Conservation (phyloP, 2,797 vertebrate genomes). For the Poecilia picta region DNA sequence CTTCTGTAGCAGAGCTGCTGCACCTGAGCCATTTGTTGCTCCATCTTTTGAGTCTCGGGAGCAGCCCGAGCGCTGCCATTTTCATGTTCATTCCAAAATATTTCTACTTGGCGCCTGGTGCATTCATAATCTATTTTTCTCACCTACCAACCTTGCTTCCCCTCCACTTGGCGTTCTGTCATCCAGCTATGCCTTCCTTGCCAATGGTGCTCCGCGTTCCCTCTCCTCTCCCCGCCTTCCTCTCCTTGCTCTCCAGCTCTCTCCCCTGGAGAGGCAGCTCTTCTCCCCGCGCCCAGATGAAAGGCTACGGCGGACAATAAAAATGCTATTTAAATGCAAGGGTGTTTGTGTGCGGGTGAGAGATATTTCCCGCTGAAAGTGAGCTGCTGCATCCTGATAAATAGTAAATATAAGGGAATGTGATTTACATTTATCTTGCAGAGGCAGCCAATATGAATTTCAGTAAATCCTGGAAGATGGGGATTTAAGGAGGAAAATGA, state of each 20-base stretch:
- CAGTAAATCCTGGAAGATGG: slow-evolving; percentile 89
- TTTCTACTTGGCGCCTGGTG: slow-evolving; percentile 64
- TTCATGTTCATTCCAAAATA: slow-evolving; percentile 75
- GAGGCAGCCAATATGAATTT: slow-evolving; percentile 90
- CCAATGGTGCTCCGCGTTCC: slow-evolving; percentile 68
- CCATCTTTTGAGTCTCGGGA: slow-evolving; percentile 51
- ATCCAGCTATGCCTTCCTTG: slow-evolving; percentile 74
- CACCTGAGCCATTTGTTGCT: slow-evolving; percentile 74
- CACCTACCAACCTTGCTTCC: slow-evolving; percentile 74
- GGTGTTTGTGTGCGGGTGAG: slow-evolving; percentile 84
- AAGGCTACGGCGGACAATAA: slow-evolving; percentile 85
- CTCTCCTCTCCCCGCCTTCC: slow-evolving; percentile 63
- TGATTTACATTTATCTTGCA: slow-evolving; percentile 88
- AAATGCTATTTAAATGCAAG: slow-evolving; percentile 87
- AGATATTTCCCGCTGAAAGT: slow-evolving; percentile 86
- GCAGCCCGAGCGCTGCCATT: slow-evolving; percentile 63
- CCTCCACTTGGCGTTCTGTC: slow-evolving; percentile 75
- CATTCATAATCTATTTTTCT: slow-evolving; percentile 76
- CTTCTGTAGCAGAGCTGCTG: slow-evolving; percentile 6
- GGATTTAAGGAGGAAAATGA: slow-evolving; percentile 83
- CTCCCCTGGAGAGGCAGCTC: slow-evolving; percentile 86
- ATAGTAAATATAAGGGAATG: slow-evolving; percentile 85
- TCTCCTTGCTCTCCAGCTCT: slow-evolving; percentile 70
- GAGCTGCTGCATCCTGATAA: slow-evolving; percentile 86
- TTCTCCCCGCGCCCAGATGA: slow-evolving; percentile 86